A percentile compares a stretch with the other conserved stretches of the same genome.
phyloP scores from a whole-genome alignment of 2,888 invertebrate genomes.

The Stegana nigrithorax region DNA sequence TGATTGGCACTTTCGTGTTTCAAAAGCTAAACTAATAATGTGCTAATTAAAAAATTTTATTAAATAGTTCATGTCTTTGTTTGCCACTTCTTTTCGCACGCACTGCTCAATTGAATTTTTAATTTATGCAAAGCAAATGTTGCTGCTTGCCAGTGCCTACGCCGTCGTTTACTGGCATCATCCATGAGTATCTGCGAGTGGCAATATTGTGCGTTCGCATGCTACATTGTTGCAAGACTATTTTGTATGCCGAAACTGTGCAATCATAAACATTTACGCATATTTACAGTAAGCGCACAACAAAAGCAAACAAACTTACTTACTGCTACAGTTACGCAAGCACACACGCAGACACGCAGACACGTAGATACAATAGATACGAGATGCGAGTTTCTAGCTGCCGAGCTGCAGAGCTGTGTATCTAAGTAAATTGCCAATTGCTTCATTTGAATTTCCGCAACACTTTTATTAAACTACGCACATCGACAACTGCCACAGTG shows the following conservation, averaged over 20 bases:
- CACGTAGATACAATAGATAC: background rate
- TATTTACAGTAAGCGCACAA: conserved; percentile 46
- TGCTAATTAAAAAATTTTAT: conserved; percentile 29
- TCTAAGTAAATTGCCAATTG: conserved; percentile 40
- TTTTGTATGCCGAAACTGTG: conserved; percentile 60
- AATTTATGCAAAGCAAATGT: conserved; percentile 39
- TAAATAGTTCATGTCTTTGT: no score
- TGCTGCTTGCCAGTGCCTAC: conserved; percentile 9
- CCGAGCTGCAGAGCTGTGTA: background rate
- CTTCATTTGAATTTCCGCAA: conserved; percentile 49
- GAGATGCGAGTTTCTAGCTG: background rate
- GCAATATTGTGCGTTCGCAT: background rate
- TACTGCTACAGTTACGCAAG: background rate
- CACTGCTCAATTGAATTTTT: conserved; percentile 45
- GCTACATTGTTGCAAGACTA: conserved; percentile 31
- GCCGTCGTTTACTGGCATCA: no score
- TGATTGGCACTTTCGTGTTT: conserved; percentile 31
- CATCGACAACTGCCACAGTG: background rate
- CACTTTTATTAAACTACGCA: conserved; percentile 56
- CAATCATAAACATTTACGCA: conserved; percentile 53
- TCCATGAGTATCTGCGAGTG: conserved; percentile 21
- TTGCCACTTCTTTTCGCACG: conserved; percentile 1
- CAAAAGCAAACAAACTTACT: conserved; percentile 9
- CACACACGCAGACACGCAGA: background rate
- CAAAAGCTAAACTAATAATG: conserved; percentile 53